Base-by-base conservation (phyloP, 2,113 vertebrate genomes). In the Pterophyllum scalare region DNA sequence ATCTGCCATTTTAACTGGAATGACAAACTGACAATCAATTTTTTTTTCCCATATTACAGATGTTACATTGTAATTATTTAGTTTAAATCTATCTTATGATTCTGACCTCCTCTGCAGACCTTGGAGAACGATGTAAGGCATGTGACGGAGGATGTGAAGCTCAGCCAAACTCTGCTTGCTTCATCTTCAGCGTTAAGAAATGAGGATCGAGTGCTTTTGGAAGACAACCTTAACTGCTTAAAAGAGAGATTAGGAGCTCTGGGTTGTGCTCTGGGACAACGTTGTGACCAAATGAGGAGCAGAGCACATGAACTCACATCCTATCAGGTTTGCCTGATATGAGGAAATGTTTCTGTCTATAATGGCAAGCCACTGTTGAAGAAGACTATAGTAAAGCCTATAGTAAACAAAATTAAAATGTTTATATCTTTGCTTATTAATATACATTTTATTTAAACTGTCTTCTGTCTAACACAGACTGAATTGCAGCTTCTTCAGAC, bases 401-500 rank as follows among this genome's bases (percentile, higher is more conserved):
- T 31, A 52, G 17, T 26, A 31, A 72, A 72, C 65, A 54, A 31
- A 4, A 5, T 72, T 31, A 31, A 54, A 38, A 38, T 38, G 8
- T 38, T 38, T 38, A 38, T 38, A 10, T 2, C 19, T 46, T 20
- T n/a, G 17, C 24, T 43, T 28, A 24, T 15, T 22, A n/a, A 65
- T 49, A 1, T 72, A 43, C 13, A 77, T 61, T 31, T 31, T 28
- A 5, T 31, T 26, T 85, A 15, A 61, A 75, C 62, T 2, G 8
- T 77, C 1, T 89, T 78, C 65, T 82, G 57, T 86, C 26, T 61
- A 86, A 67, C 64, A 98, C 75, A 99, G 98, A 97, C 96, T 84
- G 97, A 99, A 77, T 78, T 99, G 90, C 98, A 97, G 86, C 89
- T 97, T 78, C 94, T 99, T 62, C 96, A 97, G 70, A 95, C 97